Conservation (phyloP, 2,888 invertebrate species). For the Mimas tiliae region DNA sequence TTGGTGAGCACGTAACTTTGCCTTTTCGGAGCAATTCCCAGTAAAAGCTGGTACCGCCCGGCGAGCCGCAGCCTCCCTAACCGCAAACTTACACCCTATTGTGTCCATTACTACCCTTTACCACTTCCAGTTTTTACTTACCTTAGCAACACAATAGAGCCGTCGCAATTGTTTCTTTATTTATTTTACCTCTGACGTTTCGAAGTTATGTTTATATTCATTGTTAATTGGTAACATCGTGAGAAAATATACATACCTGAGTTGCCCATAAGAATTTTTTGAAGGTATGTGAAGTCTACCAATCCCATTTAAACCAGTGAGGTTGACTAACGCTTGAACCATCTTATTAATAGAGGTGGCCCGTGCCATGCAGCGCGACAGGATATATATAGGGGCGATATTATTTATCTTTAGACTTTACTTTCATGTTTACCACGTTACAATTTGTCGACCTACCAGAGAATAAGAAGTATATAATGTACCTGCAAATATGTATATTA, state of each 20-base stretch:
- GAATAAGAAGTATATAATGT: not conserved
- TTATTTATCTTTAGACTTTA: not conserved
- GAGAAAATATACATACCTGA: too few species aligned
- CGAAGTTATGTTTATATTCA: too few species aligned
- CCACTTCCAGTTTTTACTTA: constrained; percentile 62
- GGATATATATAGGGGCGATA: too few species aligned
- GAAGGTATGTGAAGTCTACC: too few species aligned
- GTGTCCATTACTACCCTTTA: constrained; percentile 66
- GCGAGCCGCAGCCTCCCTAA: constrained; percentile 52
- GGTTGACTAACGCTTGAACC: too few species aligned
- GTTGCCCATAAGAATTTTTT: too few species aligned
- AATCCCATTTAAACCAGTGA: too few species aligned
- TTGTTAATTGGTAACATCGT: too few species aligned
- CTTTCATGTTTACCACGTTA: not conserved
- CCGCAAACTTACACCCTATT: constrained; percentile 67
- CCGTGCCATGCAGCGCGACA: too few species aligned
- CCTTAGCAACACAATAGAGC: constrained; percentile 39
- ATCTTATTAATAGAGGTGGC: too few species aligned
- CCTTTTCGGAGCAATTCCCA: constrained; percentile 64
- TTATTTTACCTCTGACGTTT: not conserved
- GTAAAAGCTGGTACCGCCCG: constrained; percentile 60
- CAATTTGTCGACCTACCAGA: not conserved
- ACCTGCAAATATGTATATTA: constrained; percentile 29
- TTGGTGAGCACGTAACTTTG: constrained; percentile 63
- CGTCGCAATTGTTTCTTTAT: constrained; percentile 36